Evolutionary conservation across 2,113 vertebrate genomes (phyloP).

Genomic region (Sinocyclocheilus anshuiensis): DNA sequence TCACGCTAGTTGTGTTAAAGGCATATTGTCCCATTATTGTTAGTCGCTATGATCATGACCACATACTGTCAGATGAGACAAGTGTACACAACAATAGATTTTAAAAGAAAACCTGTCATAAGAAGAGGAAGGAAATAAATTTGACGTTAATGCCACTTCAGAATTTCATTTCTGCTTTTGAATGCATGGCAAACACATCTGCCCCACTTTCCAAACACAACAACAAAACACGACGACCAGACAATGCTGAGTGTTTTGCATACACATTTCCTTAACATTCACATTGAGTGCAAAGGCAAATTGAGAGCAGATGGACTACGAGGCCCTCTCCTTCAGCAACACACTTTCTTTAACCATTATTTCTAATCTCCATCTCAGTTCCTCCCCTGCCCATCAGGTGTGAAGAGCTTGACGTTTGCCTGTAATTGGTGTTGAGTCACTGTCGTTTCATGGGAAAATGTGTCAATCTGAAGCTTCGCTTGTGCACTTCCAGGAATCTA

Average conservation of each 20-base stretch:
- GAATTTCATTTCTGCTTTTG: conserved; percentile 4
- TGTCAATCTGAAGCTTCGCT: conserved; percentile 54
- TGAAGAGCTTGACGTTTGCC: conserved; percentile 70
- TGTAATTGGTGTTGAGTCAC: conserved; percentile 76
- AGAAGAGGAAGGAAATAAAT: background rate
- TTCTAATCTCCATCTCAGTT: conserved; percentile 51
- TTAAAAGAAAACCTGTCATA: background rate
- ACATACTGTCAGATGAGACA: background rate
- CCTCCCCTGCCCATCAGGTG: conserved; percentile 67
- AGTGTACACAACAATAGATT: no score
- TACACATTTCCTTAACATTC: conserved; percentile 1
- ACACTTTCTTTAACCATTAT: background rate
- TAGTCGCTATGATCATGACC: background rate
- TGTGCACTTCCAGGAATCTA: conserved; percentile 6
- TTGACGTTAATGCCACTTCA: background rate
- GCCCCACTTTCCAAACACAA: background rate
- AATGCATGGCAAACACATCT: background rate
- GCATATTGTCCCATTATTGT: conserved; percentile 8
- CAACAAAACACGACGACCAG: background rate
- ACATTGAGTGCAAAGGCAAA: background rate
- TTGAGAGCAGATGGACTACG: background rate
- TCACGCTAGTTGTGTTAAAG: conserved; percentile 19
- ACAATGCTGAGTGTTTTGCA: conserved; percentile 1
- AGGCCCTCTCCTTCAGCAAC: no score
- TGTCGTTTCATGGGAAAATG: conserved; percentile 68